Conservation (phyloP, 2,113 vertebrate species). For the Sisor rabdophorus region DNA sequence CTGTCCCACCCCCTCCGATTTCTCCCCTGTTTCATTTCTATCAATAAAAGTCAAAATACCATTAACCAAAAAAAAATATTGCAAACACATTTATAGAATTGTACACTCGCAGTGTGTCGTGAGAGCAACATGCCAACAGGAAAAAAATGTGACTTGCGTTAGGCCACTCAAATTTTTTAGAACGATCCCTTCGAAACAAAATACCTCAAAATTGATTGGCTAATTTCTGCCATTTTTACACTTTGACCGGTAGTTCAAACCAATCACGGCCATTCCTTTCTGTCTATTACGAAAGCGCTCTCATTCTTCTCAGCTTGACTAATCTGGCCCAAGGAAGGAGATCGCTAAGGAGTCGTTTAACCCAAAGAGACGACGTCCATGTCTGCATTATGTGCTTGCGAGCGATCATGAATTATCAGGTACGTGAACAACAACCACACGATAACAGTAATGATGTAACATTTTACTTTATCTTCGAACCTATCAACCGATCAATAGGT, state of each 20-base stretch:
- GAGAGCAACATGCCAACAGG: not conserved
- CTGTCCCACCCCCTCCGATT: too few relatives aligned
- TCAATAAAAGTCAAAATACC: too few relatives aligned
- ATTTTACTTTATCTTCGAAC: not conserved
- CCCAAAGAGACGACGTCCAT: constrained; percentile 89
- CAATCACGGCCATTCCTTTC: not conserved
- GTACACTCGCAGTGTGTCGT: not conserved
- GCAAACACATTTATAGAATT: too few relatives aligned
- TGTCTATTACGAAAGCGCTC: not conserved
- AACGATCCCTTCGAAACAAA: not conserved
- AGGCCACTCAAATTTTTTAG: not conserved
- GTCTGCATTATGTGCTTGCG: constrained; percentile 96
- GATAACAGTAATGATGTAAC: not conserved
- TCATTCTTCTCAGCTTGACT: constrained; percentile 54
- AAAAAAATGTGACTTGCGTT: not conserved
- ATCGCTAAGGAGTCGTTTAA: constrained; percentile 72
- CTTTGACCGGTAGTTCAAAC: not conserved
- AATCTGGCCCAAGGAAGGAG: constrained; percentile 72
- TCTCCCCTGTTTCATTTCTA: too few relatives aligned
- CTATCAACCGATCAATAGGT: too few relatives aligned
- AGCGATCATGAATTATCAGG: constrained; percentile 99
- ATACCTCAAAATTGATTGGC: not conserved
- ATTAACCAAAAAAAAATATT: too few relatives aligned
- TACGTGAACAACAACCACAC: constrained; percentile 47
- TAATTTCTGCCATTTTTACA: too few relatives aligned